Base-by-base conservation (phyloP, 2,797 vertebrate species). In the Morus bassanus region DNA sequence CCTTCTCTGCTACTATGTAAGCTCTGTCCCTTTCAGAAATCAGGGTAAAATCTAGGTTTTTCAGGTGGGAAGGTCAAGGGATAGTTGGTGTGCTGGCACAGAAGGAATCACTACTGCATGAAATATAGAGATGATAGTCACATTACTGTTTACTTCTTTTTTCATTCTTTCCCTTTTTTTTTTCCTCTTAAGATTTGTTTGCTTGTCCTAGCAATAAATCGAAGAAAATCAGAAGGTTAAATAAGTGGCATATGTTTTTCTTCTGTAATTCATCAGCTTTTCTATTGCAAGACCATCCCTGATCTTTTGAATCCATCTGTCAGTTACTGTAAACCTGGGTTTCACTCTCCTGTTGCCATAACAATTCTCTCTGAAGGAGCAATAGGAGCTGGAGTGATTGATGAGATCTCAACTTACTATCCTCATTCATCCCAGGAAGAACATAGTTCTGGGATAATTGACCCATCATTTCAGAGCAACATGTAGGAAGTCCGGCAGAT, bases 261-360 rank as follows among this genome's bases (percentile, higher is more conserved):
- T 95, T 83, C 73, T 86, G 85, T 86, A 88, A 92, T 92, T 95
- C 67, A 92, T 95, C 92, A 93, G 46, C 37, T 93, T 96, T 93
- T 96, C 79, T 79, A 84, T 39, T 93, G 82, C 76, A 90, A 82
- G 69, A 81, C 57, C 9, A 3, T 91, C 76, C 46, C 89, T 88
- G 85, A 60, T 59, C 92, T 95, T 92, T 63, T 61, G 79, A 94
- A 95, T 89, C 65, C 70, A 79, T 94, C 87, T 92, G 79, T 83
- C 18, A 5, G 73, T 93, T 97, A 84, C 85, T 90, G 65, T 95
- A 92, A 94, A 94, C 82, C 82, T 92, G 82, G 28, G 48, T 90
- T 96, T 95, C 82, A 84, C 57, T 21, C 50, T 92, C 27, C 75
- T 85, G 86, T 74, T 95, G 84, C 93, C 74, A 79, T 94, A 96